phyloP scores from a whole-genome alignment of 2,888 invertebrate genomes.

The Thecophora atra region DNA sequence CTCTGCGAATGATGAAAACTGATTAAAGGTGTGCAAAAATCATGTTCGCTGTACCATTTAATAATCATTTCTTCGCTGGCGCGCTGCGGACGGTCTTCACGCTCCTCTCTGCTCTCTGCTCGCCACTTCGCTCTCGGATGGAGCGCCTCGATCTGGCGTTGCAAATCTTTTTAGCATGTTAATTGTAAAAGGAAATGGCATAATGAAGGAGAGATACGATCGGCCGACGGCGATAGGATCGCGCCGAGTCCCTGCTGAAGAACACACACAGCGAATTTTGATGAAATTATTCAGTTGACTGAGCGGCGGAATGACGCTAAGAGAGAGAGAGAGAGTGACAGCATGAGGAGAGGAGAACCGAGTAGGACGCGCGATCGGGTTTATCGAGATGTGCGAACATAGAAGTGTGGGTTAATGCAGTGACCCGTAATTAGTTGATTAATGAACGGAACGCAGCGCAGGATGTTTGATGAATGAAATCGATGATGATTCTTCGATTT shows the following conservation, averaged over 20 bases:
- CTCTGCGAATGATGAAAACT: background rate
- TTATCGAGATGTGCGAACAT: background rate
- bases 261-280: slow-evolving; percentile 28
- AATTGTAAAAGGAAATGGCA: slow-evolving; percentile 39
- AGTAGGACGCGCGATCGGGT: too few species aligned
- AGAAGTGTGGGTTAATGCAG: background rate
- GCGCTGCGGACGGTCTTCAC: background rate
- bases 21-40: slow-evolving; percentile 9
- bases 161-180: slow-evolving; percentile 41
- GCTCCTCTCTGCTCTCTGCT: background rate
- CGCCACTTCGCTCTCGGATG: background rate
- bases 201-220: slow-evolving; percentile 35
- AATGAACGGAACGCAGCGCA: background rate
- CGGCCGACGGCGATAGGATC: slow-evolving; percentile 5
- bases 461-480: too few species aligned
- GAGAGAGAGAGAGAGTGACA: background rate
- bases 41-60: slow-evolving; percentile 1
- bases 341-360: background rate
- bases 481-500: too few species aligned
- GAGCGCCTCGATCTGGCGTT: slow-evolving; percentile 9
- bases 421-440: background rate
- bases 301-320: background rate
- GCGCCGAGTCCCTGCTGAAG: background rate
- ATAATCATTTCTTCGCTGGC: background rate
- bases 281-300: background rate